Conservation (phyloP, 1,140 invertebrate genomes). For the Nixonia krombeini region DNA sequence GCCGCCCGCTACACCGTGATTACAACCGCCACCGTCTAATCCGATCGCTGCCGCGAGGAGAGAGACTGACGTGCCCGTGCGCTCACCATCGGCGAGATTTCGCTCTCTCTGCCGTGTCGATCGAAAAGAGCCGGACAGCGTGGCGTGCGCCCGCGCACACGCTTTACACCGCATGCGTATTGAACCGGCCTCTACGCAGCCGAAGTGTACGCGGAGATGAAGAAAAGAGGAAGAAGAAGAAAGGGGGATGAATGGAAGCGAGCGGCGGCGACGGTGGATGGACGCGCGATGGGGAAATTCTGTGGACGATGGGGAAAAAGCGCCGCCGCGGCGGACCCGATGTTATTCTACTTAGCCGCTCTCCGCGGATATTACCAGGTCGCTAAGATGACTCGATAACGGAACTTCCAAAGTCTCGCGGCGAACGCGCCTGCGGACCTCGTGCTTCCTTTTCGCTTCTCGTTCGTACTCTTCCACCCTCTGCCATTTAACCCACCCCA, state of each 20-base stretch:
- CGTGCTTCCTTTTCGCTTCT: conserved; percentile 8
- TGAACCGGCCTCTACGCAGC: conserved; percentile 49
- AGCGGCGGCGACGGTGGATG: conserved; percentile 19
- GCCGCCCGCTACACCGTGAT: too few species aligned
- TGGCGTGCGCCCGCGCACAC: conserved; percentile 57
- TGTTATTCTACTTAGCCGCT: too few species aligned
- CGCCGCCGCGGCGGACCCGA: too few species aligned
- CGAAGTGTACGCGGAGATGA: conserved; percentile 15
- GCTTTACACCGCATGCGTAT: conserved; percentile 67
- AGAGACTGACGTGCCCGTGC: conserved; percentile 37
- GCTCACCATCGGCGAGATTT: conserved; percentile 55
- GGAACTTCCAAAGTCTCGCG: conserved; percentile 28
- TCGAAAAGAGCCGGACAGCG: conserved; percentile 62
- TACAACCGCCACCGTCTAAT: too few species aligned
- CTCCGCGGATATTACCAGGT: conserved; percentile 31
- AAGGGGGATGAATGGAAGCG: conserved; percentile 26
- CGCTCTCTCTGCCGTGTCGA: conserved; percentile 57
- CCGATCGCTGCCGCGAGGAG: conserved; percentile 2
- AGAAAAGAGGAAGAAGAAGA: conserved; percentile 1
- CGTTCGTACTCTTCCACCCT: conserved; percentile 9
- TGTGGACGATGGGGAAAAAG: conserved; percentile 30
- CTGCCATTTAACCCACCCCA: conserved; percentile 9
- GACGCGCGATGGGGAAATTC: conserved; percentile 46
- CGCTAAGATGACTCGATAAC: conserved; percentile 29
- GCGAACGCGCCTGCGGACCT: too few species aligned